Percentiles rank a stretch among this genome's conserved stretches.
phyloP scores from a whole-genome alignment of 2,888 invertebrate genomes.

The Brenthis daphne region DNA sequence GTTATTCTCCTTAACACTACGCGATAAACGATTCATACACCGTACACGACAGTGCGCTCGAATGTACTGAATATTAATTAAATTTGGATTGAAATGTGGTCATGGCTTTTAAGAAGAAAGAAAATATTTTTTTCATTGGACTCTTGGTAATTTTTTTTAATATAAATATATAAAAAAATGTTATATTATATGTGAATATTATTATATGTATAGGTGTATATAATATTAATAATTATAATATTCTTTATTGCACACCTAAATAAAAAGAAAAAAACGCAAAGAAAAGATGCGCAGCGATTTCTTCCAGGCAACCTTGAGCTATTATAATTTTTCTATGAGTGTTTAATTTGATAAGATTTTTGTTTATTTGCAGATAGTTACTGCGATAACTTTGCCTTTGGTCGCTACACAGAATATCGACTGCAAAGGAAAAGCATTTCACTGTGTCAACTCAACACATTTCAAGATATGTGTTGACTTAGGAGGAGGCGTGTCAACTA shows the following conservation, averaged over 20 bases:
- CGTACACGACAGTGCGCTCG: slow-evolving; percentile 42
- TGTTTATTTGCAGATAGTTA: slow-evolving; percentile 56
- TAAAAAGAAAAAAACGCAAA: too few species aligned
- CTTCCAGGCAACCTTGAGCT: too few species aligned
- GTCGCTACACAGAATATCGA: slow-evolving; percentile 58
- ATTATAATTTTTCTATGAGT: not conserved
- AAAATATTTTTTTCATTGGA: slow-evolving; percentile 54
- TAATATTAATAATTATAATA: too few species aligned
- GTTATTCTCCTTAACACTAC: slow-evolving; percentile 61
- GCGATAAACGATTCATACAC: slow-evolving; percentile 56
- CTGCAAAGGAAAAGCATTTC: slow-evolving; percentile 74
- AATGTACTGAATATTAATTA: slow-evolving; percentile 42
- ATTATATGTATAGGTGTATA: too few species aligned
- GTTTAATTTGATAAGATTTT: not conserved
- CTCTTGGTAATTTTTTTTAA: slow-evolving; percentile 53
- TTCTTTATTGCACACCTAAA: too few species aligned
- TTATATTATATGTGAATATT: too few species aligned
- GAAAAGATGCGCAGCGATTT: too few species aligned
- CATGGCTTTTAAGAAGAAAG: slow-evolving; percentile 57
- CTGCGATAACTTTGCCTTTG: slow-evolving; percentile 46
- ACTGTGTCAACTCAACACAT: slow-evolving; percentile 72
- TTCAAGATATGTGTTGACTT: slow-evolving; percentile 78
- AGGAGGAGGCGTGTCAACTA: slow-evolving; percentile 65
- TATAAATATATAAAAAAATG: not conserved
- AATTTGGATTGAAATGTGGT: slow-evolving; percentile 53